These are phyloP conservation scores for Cavia aperea DNA, from an alignment of 2,113 vertebrate genomes.

Conservation along the genomic window DNA sequence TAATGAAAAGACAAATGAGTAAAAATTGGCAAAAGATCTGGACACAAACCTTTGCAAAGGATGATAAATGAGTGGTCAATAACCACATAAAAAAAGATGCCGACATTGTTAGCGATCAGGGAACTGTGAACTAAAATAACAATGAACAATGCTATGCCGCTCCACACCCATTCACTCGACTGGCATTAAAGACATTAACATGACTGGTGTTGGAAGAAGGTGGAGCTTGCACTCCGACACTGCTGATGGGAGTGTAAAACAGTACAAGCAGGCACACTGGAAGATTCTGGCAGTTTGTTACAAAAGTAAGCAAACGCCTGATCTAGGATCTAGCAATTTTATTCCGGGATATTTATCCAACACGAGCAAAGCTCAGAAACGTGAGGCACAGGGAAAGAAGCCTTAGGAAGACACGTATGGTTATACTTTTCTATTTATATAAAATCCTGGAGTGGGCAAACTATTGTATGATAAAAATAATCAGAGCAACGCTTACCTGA, in stretches of 20 bases:
- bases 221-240: background rate
- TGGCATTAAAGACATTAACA: background rate
- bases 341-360: background rate
- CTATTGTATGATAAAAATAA: background rate
- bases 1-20: slow-evolving; percentile 32
- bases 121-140: background rate
- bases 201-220: background rate
- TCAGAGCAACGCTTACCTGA: background rate
- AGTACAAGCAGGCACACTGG: background rate
- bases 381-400: background rate
- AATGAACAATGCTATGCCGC: background rate
- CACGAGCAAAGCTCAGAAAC: background rate
- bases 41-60: slow-evolving; percentile 15
- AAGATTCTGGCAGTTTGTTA: background rate
- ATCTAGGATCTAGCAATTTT: background rate
- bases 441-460: background rate
- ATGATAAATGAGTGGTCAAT: slow-evolving; percentile 22
- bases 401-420: background rate
- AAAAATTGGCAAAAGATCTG: slow-evolving; percentile 41
- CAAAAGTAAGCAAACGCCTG: background rate
- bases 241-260: background rate
- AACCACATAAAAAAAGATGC: slow-evolving; percentile 15
- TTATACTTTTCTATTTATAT: background rate
- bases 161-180: background rate
- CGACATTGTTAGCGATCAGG: background rate